Evolutionary conservation across 2,113 vertebrate genomes (phyloP).

Genomic region (Acrocephalus arundinaceus): DNA sequence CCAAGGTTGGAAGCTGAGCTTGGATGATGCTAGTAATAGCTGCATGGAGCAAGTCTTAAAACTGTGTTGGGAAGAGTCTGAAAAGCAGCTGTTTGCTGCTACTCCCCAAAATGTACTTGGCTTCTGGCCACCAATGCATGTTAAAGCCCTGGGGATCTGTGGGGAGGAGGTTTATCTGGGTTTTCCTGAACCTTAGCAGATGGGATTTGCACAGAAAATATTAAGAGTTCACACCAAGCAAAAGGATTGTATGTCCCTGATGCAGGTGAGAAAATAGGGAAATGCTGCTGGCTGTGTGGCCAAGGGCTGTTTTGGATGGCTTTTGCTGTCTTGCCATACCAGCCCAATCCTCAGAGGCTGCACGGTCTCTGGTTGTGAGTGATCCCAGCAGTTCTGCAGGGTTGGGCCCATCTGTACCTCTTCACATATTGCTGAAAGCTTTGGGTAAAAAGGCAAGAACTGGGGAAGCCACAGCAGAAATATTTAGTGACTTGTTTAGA

Average conservation of each 20-base stretch:
- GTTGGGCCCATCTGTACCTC: not conserved
- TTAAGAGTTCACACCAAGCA: not conserved
- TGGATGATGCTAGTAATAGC: not conserved
- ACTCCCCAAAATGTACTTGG: slow-evolving; percentile 9
- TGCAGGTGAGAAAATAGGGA: not conserved
- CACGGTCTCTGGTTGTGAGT: fast-evolving
- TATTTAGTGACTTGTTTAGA: not conserved
- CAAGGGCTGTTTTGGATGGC: not conserved
- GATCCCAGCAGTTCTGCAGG: not conserved
- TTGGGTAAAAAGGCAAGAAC: not conserved
- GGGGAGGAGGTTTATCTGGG: not conserved
- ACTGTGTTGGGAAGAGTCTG: not conserved
- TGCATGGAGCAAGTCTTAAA: not conserved
- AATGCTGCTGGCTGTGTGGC: not conserved
- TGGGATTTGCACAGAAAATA: not conserved
- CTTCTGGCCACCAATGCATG: not conserved
- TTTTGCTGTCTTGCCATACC: not conserved
- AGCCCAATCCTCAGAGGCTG: not conserved
- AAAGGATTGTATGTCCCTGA: not conserved
- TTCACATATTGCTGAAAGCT: not conserved
- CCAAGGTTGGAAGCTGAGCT: not conserved
- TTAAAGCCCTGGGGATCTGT: not conserved
- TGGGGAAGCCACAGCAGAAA: not conserved
- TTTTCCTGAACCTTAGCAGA: not conserved
- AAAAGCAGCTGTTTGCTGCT: slow-evolving; percentile 24